A percentile compares a stretch with the other conserved stretches of the same genome.
Conservation (phyloP, 2,797 vertebrate species). For the Ambastaia sidthimunki region DNA sequence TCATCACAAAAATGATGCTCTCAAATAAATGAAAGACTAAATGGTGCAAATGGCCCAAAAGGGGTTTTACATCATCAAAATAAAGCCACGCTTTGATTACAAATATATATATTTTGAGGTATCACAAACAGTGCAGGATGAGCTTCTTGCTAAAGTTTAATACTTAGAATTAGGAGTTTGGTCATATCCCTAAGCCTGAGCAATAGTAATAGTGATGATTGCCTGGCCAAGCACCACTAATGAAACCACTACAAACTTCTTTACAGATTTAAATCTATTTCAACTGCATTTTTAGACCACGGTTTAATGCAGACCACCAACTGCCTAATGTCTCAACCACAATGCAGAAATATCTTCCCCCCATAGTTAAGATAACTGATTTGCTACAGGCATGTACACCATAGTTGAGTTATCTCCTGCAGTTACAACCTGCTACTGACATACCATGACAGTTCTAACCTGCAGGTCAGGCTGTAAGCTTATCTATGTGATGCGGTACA, state of each 20-base stretch:
- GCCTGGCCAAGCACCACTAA: neutral
- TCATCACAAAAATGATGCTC: neutral
- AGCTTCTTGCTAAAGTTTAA: neutral
- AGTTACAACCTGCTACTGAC: neutral
- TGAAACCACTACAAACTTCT: neutral
- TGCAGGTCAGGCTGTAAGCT: neutral
- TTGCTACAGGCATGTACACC: neutral
- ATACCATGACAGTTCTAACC: neutral
- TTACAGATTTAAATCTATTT: neutral
- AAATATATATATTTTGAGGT: no score
- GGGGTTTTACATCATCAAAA: no score
- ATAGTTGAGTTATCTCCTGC: slow-evolving; percentile 3
- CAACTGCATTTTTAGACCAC: slow-evolving; percentile 5
- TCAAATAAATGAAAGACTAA: neutral
- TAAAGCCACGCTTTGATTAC: no score
- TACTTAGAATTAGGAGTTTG: no score
- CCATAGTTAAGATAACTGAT: slow-evolving; percentile 20
- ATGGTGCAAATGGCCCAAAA: neutral
- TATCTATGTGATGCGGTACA: neutral
- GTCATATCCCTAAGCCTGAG: neutral
- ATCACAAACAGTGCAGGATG: neutral
- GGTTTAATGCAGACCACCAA: slow-evolving; percentile 25
- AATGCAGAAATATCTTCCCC: neutral
- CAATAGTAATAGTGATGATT: neutral
- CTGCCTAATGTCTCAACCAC: slow-evolving; percentile 11